Evolutionary conservation across 2,113 vertebrate genomes (phyloP).

Genomic region (Lycaon pictus): DNA sequence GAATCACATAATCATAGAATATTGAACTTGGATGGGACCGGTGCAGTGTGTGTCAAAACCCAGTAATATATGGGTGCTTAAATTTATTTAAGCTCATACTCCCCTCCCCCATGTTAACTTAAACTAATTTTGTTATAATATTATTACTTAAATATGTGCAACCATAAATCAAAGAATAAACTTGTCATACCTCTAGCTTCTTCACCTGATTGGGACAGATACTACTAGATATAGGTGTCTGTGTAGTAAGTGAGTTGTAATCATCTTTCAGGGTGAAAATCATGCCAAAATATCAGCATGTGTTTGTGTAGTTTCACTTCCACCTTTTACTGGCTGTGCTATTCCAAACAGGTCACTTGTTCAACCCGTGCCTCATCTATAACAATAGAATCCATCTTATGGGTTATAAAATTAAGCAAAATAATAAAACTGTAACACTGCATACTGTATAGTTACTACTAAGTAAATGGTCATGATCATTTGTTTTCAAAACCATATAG

Average conservation of each 20-base stretch:
- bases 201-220: neutral
- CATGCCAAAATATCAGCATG: neutral
- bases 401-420: neutral
- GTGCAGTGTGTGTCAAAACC: neutral
- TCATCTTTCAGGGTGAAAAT: neutral
- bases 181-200: neutral
- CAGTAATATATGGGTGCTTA: neutral
- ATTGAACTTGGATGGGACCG: neutral
- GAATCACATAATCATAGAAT: neutral
- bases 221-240: neutral
- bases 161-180: neutral
- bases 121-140: neutral
- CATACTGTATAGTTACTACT: neutral
- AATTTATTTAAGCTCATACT: neutral
- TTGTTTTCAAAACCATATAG: conserved; percentile 36
- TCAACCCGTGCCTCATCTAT: neutral
- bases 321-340: neutral
- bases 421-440: neutral
- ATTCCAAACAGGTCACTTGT: neutral
- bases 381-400: neutral
- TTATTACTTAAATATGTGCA: neutral
- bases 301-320: no score
- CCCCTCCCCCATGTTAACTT: neutral
- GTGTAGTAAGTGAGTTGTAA: neutral
- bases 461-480: neutral